These are phyloP conservation scores for Xanthia togata DNA, from an alignment of 2,888 invertebrate species.

Conservation along the genomic window DNA sequence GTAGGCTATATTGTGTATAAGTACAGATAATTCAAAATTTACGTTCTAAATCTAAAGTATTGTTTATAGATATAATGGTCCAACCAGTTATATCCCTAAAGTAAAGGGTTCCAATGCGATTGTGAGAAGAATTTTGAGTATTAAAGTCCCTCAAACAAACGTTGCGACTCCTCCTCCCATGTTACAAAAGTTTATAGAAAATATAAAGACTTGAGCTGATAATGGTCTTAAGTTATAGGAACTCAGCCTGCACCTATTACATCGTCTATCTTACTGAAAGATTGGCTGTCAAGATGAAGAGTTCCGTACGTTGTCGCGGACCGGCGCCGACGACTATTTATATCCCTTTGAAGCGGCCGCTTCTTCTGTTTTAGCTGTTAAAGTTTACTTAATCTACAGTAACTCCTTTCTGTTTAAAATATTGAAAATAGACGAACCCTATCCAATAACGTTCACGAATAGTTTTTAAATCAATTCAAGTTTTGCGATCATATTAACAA, in stretches of 20 bases:
- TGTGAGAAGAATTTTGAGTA: not conserved
- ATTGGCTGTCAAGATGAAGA: conserved; percentile 73
- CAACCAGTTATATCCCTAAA: not conserved
- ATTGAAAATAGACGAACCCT: conserved; percentile 42
- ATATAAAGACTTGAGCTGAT: not conserved
- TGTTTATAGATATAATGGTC: not conserved
- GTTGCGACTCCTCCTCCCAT: not conserved
- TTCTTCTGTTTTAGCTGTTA: conserved; percentile 75
- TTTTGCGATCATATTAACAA: not conserved
- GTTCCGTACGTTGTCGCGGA: conserved; percentile 74
- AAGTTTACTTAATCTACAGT: conserved; percentile 70
- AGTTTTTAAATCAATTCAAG: conserved; percentile 5
- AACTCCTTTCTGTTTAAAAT: conserved; percentile 60
- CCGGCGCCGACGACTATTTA: conserved; percentile 77
- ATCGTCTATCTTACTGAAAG: conserved; percentile 68
- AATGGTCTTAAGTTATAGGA: conserved; percentile 29
- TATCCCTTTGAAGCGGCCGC: conserved; percentile 83
- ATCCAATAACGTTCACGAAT: conserved; percentile 13
- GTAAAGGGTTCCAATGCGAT: not conserved
- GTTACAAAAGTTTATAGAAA: not conserved
- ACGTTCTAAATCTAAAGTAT: not conserved
- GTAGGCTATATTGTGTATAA: conserved; percentile 10
- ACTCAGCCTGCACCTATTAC: conserved; percentile 52
- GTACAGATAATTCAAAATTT: not conserved
- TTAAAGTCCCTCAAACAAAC: not conserved